Evolutionary conservation across 2,888 invertebrate genomes (phyloP).

Genomic region (Oscheius sp.): DNA sequence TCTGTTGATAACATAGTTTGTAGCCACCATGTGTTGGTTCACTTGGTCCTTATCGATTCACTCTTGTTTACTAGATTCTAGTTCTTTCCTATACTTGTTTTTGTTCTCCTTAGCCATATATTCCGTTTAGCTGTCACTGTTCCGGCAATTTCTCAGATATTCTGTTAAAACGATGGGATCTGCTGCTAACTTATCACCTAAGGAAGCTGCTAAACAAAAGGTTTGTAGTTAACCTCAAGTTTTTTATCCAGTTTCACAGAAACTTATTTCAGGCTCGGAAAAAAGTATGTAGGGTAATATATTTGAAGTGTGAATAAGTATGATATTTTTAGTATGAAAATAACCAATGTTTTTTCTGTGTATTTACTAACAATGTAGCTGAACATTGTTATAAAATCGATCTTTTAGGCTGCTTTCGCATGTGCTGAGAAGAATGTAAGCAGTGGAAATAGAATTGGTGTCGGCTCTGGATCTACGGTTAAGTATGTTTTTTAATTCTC

Average conservation of each 20-base stretch:
- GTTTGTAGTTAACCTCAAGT: background rate
- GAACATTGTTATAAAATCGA: background rate
- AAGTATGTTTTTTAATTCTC: constrained; percentile 45
- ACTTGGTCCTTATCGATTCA: background rate
- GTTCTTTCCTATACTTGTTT: background rate
- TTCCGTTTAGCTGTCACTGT: constrained; percentile 7
- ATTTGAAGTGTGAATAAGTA: background rate
- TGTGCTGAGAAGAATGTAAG: constrained; percentile 54
- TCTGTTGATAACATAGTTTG: no score
- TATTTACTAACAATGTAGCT: background rate
- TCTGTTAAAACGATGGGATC: constrained; percentile 7
- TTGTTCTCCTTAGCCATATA: background rate
- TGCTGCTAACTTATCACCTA: constrained; percentile 23
- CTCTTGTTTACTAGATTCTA: background rate
- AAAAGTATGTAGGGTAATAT: background rate
- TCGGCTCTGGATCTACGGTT: constrained; percentile 68
- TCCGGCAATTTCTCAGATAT: background rate
- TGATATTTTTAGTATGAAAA: background rate
- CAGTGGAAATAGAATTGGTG: constrained; percentile 60
- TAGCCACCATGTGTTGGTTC: background rate
- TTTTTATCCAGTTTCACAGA: background rate
- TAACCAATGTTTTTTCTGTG: background rate
- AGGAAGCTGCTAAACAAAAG: constrained; percentile 40
- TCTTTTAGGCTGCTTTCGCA: constrained; percentile 38
- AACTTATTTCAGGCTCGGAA: constrained; percentile 4